Conservation (phyloP, 2,888 invertebrate species). For the Apotomis capreana region DNA sequence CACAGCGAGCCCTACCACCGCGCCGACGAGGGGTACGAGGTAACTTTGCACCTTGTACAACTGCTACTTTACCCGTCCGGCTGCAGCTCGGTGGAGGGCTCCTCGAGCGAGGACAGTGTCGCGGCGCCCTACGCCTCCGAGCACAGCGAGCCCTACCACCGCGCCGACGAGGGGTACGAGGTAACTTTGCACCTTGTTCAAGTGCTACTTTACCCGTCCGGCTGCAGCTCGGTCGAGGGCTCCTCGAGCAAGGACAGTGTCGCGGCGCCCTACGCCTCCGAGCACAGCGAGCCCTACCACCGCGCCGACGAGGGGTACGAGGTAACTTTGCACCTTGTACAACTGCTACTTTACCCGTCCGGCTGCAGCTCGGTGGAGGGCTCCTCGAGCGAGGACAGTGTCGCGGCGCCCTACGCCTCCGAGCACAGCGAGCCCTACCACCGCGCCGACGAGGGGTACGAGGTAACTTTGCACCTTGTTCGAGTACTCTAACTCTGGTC, state of each 20-base stretch:
- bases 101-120: constrained; percentile 72
- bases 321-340: constrained; percentile 50
- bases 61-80: constrained; percentile 53
- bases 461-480: constrained; percentile 55
- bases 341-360: constrained; percentile 51
- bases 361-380: constrained; percentile 52
- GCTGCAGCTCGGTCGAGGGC: constrained; percentile 50
- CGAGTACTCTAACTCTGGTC: no score
- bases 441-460: constrained; percentile 85
- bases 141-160: constrained; percentile 73
- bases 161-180: constrained; percentile 86
- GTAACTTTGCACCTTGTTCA: constrained; percentile 48
- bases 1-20: constrained; percentile 75
- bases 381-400: constrained; percentile 73
- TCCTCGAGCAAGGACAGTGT: constrained; percentile 74
- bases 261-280: constrained; percentile 69
- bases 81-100: constrained; percentile 53
- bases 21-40: constrained; percentile 86
- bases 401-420: constrained; percentile 67
- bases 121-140: constrained; percentile 71
- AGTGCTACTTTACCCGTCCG: constrained; percentile 53
- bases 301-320: constrained; percentile 86
- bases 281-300: constrained; percentile 74
- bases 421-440: constrained; percentile 76
- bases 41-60: constrained; percentile 42